Evolutionary conservation across 2,113 vertebrate genomes (phyloP).

Genomic region (Sylvilagus bachmani): DNA sequence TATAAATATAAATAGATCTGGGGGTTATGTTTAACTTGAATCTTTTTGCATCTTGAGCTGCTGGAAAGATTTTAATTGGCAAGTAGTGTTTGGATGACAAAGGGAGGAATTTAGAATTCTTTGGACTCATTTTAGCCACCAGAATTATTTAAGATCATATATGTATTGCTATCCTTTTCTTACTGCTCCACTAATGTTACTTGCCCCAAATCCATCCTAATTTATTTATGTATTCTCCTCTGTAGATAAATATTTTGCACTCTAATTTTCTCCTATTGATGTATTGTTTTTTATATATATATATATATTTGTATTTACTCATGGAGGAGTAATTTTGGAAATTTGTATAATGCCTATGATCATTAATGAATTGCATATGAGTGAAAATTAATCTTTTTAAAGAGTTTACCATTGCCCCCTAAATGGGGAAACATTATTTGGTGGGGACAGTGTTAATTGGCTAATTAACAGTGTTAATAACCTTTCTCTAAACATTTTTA

Average conservation of each 20-base stretch:
- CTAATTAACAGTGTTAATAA: not conserved
- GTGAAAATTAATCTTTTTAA: conserved; percentile 29
- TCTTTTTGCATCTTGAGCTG: conserved; percentile 50
- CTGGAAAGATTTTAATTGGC: conserved; percentile 66
- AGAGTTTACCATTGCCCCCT: not conserved
- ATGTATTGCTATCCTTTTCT: not conserved
- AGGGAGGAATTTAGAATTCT: conserved; percentile 24
- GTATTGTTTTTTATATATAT: not conserved
- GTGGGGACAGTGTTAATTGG: not conserved
- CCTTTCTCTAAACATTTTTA: not conserved
- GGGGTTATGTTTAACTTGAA: conserved; percentile 60
- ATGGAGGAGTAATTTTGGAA: not conserved
- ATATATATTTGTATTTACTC: conserved; percentile 25
- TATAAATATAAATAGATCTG: conserved; percentile 59
- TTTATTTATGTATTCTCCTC: not conserved
- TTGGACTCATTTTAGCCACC: conserved; percentile 6
- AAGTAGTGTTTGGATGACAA: conserved; percentile 50
- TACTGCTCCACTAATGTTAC: not conserved
- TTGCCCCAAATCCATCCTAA: not conserved
- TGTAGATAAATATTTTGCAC: conserved; percentile 3
- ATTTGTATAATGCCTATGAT: not conserved
- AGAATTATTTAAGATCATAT: not conserved
- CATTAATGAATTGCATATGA: not conserved
- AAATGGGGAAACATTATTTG: not conserved
- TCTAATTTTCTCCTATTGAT: not conserved